Evolutionary conservation across 2,113 vertebrate species (phyloP).

Genomic region (Bungarus multicinctus): DNA sequence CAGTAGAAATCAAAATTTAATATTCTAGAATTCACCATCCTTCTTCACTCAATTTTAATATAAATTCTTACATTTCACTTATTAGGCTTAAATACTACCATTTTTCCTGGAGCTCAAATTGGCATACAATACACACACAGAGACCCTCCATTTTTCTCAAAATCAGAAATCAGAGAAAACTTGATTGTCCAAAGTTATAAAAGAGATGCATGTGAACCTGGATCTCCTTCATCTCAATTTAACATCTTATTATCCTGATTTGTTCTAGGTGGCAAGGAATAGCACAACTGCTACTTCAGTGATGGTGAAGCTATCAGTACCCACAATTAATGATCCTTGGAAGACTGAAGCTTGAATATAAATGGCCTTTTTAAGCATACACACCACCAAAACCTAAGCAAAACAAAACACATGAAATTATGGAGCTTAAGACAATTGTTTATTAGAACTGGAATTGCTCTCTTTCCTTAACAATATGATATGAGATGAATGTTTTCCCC

Average conservation of each 20-base stretch:
- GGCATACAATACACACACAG: neutral
- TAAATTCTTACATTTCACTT: neutral
- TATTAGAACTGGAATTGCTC: constrained; percentile 38
- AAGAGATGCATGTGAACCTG: neutral
- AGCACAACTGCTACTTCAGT: constrained; percentile 42
- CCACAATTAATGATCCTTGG: constrained; percentile 67
- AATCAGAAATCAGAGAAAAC: neutral
- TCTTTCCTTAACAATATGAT: constrained; percentile 50
- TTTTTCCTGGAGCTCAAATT: neutral
- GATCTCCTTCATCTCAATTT: neutral
- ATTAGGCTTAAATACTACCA: neutral
- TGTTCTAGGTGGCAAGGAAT: constrained; percentile 7
- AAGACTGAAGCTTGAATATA: constrained; percentile 61
- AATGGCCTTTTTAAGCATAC: constrained; percentile 37
- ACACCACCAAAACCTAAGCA: neutral
- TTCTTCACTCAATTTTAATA: neutral
- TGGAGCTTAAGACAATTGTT: constrained; percentile 62
- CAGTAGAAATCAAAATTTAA: neutral
- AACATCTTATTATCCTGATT: neutral
- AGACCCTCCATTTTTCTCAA: neutral
- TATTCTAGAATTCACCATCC: neutral
- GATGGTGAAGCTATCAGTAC: constrained; percentile 1
- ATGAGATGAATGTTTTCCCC: constrained; percentile 45
- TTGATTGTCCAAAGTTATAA: neutral
- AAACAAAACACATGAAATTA: constrained; percentile 39